Percentiles rank a stretch among this genome's conserved stretches.
These are phyloP conservation scores for Anolis sagrei DNA, from an alignment of 2,113 vertebrate genomes.

Conservation along the genomic window DNA sequence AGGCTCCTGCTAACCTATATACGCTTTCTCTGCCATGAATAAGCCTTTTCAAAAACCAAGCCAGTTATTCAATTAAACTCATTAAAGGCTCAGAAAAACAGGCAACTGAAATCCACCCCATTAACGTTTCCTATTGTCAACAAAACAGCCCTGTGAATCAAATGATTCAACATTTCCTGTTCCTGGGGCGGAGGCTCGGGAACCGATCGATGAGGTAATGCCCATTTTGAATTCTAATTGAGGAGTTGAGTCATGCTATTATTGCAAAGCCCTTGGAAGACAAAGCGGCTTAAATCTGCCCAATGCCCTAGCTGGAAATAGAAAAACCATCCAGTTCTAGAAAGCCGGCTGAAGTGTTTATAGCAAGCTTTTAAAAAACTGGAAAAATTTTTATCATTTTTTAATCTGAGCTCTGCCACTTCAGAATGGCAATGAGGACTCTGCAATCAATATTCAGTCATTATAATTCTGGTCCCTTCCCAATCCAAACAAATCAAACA, in stretches of 20 bases:
- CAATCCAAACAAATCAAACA: background rate
- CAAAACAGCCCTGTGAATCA: conserved; percentile 38
- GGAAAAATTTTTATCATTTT: background rate
- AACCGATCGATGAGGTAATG: conserved; percentile 69
- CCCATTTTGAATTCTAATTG: conserved; percentile 63
- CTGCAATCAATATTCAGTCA: background rate
- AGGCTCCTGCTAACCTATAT: conserved; percentile 22
- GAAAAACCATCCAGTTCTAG: conserved; percentile 23
- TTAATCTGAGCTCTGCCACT: background rate
- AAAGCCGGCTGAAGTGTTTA: background rate
- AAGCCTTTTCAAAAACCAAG: conserved; percentile 40
- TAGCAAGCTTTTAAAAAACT: background rate
- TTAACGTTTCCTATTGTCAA: conserved; percentile 56
- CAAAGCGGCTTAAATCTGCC: conserved; percentile 64
- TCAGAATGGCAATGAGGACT: background rate
- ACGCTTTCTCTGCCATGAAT: conserved; percentile 18
- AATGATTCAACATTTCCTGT: conserved; percentile 64
- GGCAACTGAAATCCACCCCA: conserved; percentile 55
- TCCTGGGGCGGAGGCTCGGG: conserved; percentile 51
- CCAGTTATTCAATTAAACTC: conserved; percentile 47
- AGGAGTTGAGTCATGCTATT: conserved; percentile 66
- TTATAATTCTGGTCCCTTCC: background rate
- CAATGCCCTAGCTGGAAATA: conserved; percentile 21
- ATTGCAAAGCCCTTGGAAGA: conserved; percentile 53
- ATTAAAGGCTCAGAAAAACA: conserved; percentile 34